Conservation (phyloP, 2,113 vertebrate species). For the Chionodraco myersi region DNA sequence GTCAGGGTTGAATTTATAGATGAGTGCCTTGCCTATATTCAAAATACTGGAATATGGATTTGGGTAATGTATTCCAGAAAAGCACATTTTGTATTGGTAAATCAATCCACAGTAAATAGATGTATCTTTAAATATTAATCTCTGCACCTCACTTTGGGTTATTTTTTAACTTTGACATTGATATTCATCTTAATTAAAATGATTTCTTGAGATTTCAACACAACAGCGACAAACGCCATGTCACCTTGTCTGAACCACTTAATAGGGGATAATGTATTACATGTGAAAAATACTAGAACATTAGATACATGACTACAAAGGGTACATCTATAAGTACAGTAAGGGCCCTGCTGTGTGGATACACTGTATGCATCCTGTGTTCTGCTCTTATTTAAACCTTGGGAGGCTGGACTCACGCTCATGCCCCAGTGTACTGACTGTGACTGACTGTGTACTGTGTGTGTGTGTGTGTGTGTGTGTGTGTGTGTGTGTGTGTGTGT, state of each 20-base stretch:
- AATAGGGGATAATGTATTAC: too few species aligned
- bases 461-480: conserved; percentile 24
- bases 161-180: neutral
- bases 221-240: neutral
- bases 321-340: conserved; percentile 23
- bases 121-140: too few species aligned
- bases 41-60: conserved; percentile 5
- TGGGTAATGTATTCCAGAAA: neutral
- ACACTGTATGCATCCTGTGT: conserved; percentile 4
- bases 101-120: too few species aligned
- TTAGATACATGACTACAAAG: too few species aligned
- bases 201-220: neutral
- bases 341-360: neutral
- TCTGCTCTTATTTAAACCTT: conserved; percentile 38
- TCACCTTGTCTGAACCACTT: neutral
- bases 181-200: neutral
- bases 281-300: too few species aligned
- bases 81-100: too few species aligned
- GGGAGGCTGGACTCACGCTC: conserved; percentile 44
- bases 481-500: conserved; percentile 31
- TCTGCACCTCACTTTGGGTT: too few species aligned
- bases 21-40: neutral
- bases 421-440: conserved; percentile 46
- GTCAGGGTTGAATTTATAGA: neutral
- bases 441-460: conserved; percentile 31